Percentiles rank a stretch among this genome's conserved stretches.
These are phyloP conservation scores for Anomalospiza imberbis DNA, from an alignment of 2,797 vertebrate genomes.

Conservation along the genomic window DNA sequence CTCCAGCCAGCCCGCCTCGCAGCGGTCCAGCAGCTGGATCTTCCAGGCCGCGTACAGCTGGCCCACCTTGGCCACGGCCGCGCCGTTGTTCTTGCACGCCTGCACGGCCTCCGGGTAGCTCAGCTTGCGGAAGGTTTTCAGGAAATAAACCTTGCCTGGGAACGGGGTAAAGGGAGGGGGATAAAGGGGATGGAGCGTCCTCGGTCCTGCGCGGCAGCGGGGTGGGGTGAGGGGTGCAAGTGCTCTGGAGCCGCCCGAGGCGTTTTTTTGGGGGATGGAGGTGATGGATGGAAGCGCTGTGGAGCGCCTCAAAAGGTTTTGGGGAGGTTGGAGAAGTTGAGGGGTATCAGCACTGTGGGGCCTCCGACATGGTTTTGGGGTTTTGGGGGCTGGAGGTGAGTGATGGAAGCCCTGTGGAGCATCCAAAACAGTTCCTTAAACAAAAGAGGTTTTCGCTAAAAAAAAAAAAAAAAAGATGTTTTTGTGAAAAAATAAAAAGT, in stretches of 20 bases:
- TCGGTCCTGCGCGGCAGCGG: no score
- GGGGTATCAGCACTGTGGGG: neutral
- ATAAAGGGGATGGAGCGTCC: fast-evolving
- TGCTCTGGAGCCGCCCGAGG: no score
- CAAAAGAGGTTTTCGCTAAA: neutral
- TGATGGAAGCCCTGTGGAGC: no score
- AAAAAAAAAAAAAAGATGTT: no score
- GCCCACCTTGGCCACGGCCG: slow-evolving; percentile 86
- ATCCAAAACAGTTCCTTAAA: neutral
- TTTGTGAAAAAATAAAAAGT: neutral
- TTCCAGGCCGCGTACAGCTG: slow-evolving; percentile 95
- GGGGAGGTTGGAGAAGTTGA: no score
- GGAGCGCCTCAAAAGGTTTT: no score
- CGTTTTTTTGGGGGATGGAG: no score
- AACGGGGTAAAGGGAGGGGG: fast-evolving
- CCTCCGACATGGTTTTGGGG: neutral
- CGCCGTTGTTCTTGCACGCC: slow-evolving; percentile 83
- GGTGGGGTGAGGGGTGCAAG: no score
- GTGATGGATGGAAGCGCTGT: neutral
- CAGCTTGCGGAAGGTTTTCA: slow-evolving; percentile 91
- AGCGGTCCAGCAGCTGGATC: slow-evolving; percentile 90
- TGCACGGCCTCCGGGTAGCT: slow-evolving; percentile 85
- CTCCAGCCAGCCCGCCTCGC: slow-evolving; percentile 91
- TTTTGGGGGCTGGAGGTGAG: neutral
- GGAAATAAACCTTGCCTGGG: slow-evolving; percentile 89